Base-by-base conservation (phyloP, 2,888 invertebrate species). In the Lasioglossum villosulum region DNA sequence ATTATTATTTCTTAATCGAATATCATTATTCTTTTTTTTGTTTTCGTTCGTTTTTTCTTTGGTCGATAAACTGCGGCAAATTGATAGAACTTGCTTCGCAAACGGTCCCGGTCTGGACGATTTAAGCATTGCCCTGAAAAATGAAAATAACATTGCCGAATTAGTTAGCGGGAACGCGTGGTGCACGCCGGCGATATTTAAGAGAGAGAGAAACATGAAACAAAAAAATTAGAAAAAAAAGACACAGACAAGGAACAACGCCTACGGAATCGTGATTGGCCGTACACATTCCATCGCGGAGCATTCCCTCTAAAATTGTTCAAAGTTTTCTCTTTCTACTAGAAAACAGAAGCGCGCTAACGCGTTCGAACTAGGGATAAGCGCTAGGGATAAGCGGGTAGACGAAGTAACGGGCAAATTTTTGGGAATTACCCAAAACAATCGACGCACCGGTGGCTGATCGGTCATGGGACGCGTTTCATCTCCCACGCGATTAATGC, bases 71-170 rank as follows among this genome's bases (percentile, higher is more conserved):
- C 81, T 86, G 88, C 86, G 88, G 87, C 87, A 87, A 86, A 90
- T 77, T 83, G 89, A 88, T 88, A 83, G 83, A 89, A 89, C 89
- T 88, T 84, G 90, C 89, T 91, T 90, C 92, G 92, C 92, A 84
- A 87, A 88, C 84, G 81, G 79, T 81, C 84, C 90, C 84, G 86
- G 90, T 89, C 91, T 90, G 45, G 90, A 91, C 92, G 90, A 93
- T 89, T 94, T 93, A 94, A 90, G 93, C 93, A 92, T 92, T 92
- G 92, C 93, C 93, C 94, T 94, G 94, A 93, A 94, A 68, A 91
- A 88, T 70, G 81, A 91, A 90, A 80, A 90, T 83, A 86, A 87
- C 75, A 89, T 72, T 68, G 76, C 84, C 82, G 70, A 66, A 80
- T 90, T 90, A 90, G 89, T 87, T 66, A 16, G 71, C 86, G 85